Evolutionary conservation across 1,140 invertebrate genomes (phyloP).

Genomic region (Drosophila sproati): DNA sequence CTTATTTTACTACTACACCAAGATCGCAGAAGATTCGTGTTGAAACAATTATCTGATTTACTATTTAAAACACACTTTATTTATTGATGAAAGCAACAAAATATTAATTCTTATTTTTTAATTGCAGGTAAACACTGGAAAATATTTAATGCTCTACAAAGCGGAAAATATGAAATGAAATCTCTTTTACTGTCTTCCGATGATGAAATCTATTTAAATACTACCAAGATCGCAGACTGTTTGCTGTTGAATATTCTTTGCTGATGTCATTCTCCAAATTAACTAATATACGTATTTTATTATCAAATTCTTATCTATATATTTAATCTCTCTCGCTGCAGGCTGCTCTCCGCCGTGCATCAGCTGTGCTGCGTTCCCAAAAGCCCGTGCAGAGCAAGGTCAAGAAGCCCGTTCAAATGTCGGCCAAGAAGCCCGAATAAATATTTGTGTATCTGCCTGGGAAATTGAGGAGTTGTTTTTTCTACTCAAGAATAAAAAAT

Average conservation of each 20-base stretch:
- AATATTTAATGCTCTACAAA: neutral
- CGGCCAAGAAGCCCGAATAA: constrained; percentile 86
- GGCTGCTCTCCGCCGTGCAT: constrained; percentile 85
- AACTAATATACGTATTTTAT: neutral
- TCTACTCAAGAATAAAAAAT: constrained; percentile 78
- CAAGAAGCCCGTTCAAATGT: constrained; percentile 92
- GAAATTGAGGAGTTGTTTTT: constrained; percentile 71
- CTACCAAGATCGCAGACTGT: constrained; percentile 43
- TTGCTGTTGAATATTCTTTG: constrained; percentile 24
- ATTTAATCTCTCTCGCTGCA: constrained; percentile 74
- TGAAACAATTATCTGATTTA: constrained; percentile 70
- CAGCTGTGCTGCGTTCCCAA: constrained; percentile 95
- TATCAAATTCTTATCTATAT: neutral
- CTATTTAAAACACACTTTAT: neutral
- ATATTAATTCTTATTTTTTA: constrained; percentile 27
- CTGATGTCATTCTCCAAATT: constrained; percentile 12
- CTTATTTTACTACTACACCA: constrained; percentile 79
- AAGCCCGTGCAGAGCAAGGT: constrained; percentile 91
- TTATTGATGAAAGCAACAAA: neutral
- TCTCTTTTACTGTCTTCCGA: too few relatives aligned
- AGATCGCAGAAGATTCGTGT: constrained; percentile 84
- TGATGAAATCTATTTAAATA: constrained; percentile 38
- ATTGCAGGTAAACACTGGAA: constrained; percentile 29
- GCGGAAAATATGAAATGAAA: too few relatives aligned
- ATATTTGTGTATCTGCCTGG: constrained; percentile 43